Base-by-base conservation (phyloP, 2,113 vertebrate genomes). In the Sylvia atricapilla region DNA sequence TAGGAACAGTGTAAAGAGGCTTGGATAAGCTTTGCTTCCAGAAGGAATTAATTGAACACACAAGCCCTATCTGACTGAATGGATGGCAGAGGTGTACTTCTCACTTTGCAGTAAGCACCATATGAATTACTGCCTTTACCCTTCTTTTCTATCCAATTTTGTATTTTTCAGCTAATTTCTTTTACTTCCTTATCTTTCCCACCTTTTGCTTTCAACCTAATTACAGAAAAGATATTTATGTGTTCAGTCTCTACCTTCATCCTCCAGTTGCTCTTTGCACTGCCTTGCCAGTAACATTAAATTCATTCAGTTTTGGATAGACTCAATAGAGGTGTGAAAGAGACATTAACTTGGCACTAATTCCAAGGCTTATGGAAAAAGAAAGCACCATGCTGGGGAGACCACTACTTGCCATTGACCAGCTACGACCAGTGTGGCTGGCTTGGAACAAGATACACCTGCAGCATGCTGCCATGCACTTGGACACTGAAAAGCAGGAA, bases 131-230 rank as follows among this genome's bases (percentile, higher is more conserved):
- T 73, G 22, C 58, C 58, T 74, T 88, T 79, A 31, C 19, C 43
- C 39, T 90, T 73, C 18, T 1, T 90, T 88, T 58, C 46, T 69
- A 37, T 46, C 27, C 49, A 50, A 17, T 69, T 93, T 72, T 62
- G 8, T 73, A 25, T 93, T 94, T 91, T 83, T 41, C 10, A 85
- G 27, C 15, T 79, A n/a, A 53, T 87, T 84, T 89, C 50, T 77
- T 68, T 60, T 84, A 33, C 43, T 66, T 18, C 35, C 25, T 77
- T 84, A 11, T 80, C 37, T 81, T 94, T 93, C 44, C 47, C 27
- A 87, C 35, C 56, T 44, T 87, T 52, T 84, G 33, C 23, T 93
- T 93, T 84, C 69, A 93, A 47, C 27, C 56, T 79, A 62, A 84
- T 52, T 60, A 56, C 55, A 75, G 50, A 52, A 64, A 44, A 41